These are phyloP conservation scores for Thaleichthys pacificus DNA, from an alignment of 2,797 vertebrate genomes.

Conservation along the genomic window DNA sequence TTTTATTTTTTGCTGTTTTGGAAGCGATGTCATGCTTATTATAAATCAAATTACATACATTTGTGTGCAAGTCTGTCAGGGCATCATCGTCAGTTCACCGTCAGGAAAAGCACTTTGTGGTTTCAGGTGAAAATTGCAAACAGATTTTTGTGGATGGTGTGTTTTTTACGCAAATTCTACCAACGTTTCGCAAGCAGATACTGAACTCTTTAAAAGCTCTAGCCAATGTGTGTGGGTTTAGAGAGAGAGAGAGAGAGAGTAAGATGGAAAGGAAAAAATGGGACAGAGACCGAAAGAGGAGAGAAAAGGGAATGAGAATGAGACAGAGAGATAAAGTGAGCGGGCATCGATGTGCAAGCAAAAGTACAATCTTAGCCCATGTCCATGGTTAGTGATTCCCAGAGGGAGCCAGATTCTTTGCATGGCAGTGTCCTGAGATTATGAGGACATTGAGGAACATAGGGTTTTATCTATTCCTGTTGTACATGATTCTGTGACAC, in stretches of 20 bases:
- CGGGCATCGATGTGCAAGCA: slow-evolving; percentile 43
- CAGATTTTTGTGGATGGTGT: slow-evolving; percentile 29
- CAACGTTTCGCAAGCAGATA: slow-evolving; percentile 18
- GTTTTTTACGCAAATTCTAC: slow-evolving; percentile 40
- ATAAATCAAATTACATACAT: slow-evolving; percentile 63
- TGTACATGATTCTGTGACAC: slow-evolving; percentile 19
- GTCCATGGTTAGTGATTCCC: slow-evolving; percentile 40
- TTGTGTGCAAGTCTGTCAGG: slow-evolving; percentile 54
- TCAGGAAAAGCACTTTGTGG: slow-evolving; percentile 39
- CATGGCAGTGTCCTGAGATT: slow-evolving; percentile 32
- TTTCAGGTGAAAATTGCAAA: slow-evolving; percentile 50
- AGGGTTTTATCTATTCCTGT: slow-evolving; percentile 44
- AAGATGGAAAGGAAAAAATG: neutral
- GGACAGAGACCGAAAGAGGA: neutral
- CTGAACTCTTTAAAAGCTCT: neutral
- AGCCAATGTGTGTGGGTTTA: neutral
- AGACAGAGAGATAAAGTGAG: neutral
- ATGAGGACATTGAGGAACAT: slow-evolving; percentile 29
- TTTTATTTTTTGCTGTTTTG: slow-evolving; percentile 63
- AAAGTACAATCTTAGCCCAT: slow-evolving; percentile 29
- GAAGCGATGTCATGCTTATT: slow-evolving; percentile 74
- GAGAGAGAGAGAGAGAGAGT: neutral
- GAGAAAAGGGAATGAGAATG: slow-evolving; percentile 24
- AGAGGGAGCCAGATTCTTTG: slow-evolving; percentile 22
- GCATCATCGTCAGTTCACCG: slow-evolving; percentile 36